Percentiles rank a stretch among this genome's conserved stretches.
phyloP scores from a whole-genome alignment of 2,888 invertebrate genomes.

The Tipula unca region DNA sequence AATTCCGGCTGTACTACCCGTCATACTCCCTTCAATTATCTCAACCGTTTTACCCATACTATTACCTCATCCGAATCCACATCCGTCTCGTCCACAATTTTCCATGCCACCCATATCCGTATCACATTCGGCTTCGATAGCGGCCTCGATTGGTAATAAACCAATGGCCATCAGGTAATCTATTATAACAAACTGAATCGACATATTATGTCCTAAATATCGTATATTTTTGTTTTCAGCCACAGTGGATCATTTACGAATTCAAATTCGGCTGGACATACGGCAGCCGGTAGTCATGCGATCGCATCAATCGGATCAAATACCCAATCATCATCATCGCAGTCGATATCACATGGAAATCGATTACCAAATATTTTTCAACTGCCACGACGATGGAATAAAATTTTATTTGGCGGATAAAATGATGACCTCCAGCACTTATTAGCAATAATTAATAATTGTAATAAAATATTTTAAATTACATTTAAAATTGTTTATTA shows the following conservation, averaged over 20 bases:
- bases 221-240: neutral
- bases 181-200: neutral
- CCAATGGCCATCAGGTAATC: slow-evolving; percentile 16
- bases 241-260: slow-evolving; percentile 18
- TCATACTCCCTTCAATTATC: neutral
- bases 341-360: neutral
- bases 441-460: too few relatives aligned
- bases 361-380: neutral
- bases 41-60: neutral
- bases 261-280: slow-evolving; percentile 9
- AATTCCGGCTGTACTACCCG: neutral
- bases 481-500: too few relatives aligned
- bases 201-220: neutral
- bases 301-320: neutral
- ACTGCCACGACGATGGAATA: slow-evolving; percentile 15
- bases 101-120: slow-evolving; percentile 3
- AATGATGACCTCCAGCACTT: too few relatives aligned
- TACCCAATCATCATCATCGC: neutral
- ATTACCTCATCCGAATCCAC: neutral
- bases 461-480: too few relatives aligned
- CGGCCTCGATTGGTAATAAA: neutral
- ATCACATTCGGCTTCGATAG: slow-evolving; percentile 2
- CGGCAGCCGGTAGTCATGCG: neutral
- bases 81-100: neutral
- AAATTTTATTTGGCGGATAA: neutral